Base-by-base conservation (phyloP, 2,797 vertebrate genomes). In the Dromococcyx pavoninus region DNA sequence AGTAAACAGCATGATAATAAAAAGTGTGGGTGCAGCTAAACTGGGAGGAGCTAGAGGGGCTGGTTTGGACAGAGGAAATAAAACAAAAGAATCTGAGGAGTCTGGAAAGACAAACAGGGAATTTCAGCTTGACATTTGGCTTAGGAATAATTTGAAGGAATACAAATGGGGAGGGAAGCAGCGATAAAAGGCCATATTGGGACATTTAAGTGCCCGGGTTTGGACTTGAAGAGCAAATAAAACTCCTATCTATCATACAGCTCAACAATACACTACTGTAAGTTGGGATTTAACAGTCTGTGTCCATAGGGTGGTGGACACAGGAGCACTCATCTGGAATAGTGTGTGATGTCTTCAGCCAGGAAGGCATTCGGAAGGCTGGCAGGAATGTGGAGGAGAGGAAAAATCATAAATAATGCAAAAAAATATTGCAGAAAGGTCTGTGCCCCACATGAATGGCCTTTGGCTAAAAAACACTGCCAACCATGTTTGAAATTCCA, bases 1-100 rank as follows among this genome's bases (percentile, higher is more conserved):
- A 93, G 67, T 91, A 94, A 94, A 95, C 84, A 95, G 43, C 50
- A 44, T 51, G 39, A 70, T 95, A 95, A 89, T 87, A 66, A 95
- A 94, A 94, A 82, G 51, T 85, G 48, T 85, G 91, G 62, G 64
- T 92, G 89, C 84, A 70, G 39, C 58, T 93, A 65, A 94, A 62
- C 70, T 78, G 74, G 80, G 71, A 84, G 91, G 86, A 88, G 86
- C 70, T 67, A 74, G 28, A 74, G 33, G 56, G 50, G 21, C 15
- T 78, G 44, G 37, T 79, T 54, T 94, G 62, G 73, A 62, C 51
- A 70, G 60, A 66, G 22, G 62, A 89, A 95, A 37, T 81, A 90
- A 83, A 89, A 32, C 27, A 89, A 48, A 83, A 90, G 60, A 41
- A 33, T 81, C 57, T 75, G 43, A 19, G 74, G 56, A 62, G 51